These are phyloP conservation scores for Felis catus DNA, from an alignment of 2,113 vertebrate genomes.

Conservation along the genomic window F.catus_Fca126_mat1.0 CM031417.1:69465501-69466000, in stretches of 20 bases:
- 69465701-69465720: conserved; percentile 12
- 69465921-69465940: conserved; percentile 37
- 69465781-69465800: background rate
- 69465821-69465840: conserved; percentile 19
- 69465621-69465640: background rate
- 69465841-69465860: background rate
- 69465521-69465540: conserved; percentile 52
- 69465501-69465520: conserved; percentile 18
- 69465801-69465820: background rate
- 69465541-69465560: conserved; percentile 41
- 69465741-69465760: conserved; percentile 24
- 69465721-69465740: background rate
- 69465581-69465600: conserved; percentile 28
- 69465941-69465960: background rate
- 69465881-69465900: conserved; percentile 27
- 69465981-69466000: conserved; percentile 12
- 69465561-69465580: conserved; percentile 14
- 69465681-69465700: background rate
- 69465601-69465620: conserved; percentile 11
- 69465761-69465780: conserved; percentile 30
- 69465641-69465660: conserved; percentile 30
- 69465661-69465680: background rate
- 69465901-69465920: background rate
- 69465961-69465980: conserved; percentile 36
- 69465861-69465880: conserved; percentile 31